A percentile compares a stretch with the other conserved stretches of the same genome.
Conservation (phyloP, 2,888 invertebrate species). For the Callimorpha dominula region DNA sequence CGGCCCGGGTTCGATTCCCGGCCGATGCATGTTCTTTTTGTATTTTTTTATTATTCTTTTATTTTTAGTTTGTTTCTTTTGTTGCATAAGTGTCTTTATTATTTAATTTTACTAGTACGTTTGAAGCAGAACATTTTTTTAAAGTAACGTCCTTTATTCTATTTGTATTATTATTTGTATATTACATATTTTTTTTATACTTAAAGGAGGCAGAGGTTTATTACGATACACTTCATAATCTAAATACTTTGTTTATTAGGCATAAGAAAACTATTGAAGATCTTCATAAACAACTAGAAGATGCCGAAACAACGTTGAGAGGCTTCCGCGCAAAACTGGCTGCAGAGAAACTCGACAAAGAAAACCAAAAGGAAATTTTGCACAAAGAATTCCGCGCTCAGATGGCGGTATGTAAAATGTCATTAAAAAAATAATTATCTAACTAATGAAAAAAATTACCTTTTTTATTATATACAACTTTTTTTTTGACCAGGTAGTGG, state of each 20-base stretch:
- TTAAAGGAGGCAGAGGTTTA: too few species aligned
- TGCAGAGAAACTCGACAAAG: slow-evolving; percentile 79
- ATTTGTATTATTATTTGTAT: too few species aligned
- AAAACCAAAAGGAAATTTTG: slow-evolving; percentile 73
- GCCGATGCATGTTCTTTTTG: slow-evolving; percentile 77
- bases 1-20: slow-evolving; percentile 85
- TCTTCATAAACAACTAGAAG: slow-evolving; percentile 78
- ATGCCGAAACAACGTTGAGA: slow-evolving; percentile 76
- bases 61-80: background rate
- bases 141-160: too few species aligned
- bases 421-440: too few species aligned
- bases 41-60: slow-evolving; percentile 9
- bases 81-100: background rate
- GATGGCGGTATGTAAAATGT: slow-evolving; percentile 64
- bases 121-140: too few species aligned
- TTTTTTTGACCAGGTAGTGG: too few species aligned
- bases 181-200: too few species aligned
- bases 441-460: too few species aligned
- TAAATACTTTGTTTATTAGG: slow-evolving; percentile 51
- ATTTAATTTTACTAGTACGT: too few species aligned
- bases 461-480: too few species aligned
- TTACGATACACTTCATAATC: background rate
- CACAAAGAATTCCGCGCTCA: slow-evolving; percentile 78
- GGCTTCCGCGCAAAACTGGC: slow-evolving; percentile 81
- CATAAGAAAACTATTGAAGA: slow-evolving; percentile 80